These are phyloP conservation scores for Sepioteuthis lessoniana DNA, from an alignment of 2,888 invertebrate species.

Conservation along the genomic window DNA sequence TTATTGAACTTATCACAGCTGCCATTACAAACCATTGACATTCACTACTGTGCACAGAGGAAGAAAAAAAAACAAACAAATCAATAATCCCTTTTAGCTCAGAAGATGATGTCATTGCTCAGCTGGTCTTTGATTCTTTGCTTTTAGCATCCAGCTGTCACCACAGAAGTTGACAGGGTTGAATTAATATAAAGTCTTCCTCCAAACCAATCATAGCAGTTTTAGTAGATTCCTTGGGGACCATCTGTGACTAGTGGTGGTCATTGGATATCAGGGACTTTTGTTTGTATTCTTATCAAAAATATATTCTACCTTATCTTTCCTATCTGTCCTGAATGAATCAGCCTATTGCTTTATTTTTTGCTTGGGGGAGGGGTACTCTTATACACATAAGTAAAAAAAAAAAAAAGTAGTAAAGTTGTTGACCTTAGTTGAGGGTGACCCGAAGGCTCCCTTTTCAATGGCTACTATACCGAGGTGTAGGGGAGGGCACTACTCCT, in stretches of 20 bases:
- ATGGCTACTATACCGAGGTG: no score
- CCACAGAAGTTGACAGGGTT: neutral
- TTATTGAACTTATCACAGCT: neutral
- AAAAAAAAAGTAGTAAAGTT: no score
- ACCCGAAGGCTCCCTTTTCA: no score
- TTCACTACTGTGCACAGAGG: neutral
- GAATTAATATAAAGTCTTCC: neutral
- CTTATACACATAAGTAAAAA: no score
- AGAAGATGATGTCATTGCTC: neutral
- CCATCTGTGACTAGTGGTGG: neutral
- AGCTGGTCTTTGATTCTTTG: slow-evolving; percentile 6
- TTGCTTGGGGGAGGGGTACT: no score
- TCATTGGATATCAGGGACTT: neutral
- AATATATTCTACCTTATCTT: neutral
- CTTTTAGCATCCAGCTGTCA: neutral
- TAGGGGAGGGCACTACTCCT: no score
- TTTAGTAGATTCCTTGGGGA: neutral
- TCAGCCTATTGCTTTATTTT: neutral
- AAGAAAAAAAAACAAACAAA: neutral
- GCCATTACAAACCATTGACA: neutral
- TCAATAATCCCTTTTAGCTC: neutral
- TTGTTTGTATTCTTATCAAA: neutral
- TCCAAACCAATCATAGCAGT: neutral
- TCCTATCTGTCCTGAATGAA: neutral
- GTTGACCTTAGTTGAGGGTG: no score